Evolutionary conservation across 2,113 vertebrate genomes (phyloP), one percentile per base, ranked within the genome.

Genomic region (Tychaedon coryphoeus): DNA sequence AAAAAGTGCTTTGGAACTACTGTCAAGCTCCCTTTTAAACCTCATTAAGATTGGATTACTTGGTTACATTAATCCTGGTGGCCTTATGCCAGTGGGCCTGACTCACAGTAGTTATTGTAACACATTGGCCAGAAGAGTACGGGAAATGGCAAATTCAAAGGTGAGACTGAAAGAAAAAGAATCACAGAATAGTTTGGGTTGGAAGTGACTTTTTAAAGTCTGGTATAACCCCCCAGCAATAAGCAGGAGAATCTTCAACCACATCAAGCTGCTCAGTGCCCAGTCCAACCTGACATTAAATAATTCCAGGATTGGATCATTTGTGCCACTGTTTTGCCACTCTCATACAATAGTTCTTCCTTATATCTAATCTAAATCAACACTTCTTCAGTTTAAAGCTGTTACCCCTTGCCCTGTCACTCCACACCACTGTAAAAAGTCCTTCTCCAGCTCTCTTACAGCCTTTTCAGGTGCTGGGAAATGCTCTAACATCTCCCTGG

Each of bases 31-130:
- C 80, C 77, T 97, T 97, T 91, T 57, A 95, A 95, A 97, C 33
- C 86, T 97, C 94, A 96, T 97, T 95, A 97, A 96, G 90, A 92
- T 57, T 92, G 96, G 95, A 97, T 97, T 97, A 97, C 72, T 93
- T 62, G 53, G 50, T 78, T 95, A 86, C 92, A 67, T 87, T 95
- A 95, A 95, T 94, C 61, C 81, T 45, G n/a, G 34, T 10, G 43
- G 81, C 73, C 5, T 92, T 64, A 28, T 18, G 89, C 86, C 83
- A 77, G 45, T 26, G 80, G 40, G 69, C 88, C 43, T 83, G 82
- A 84, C 43, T 92, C 64, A 18, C 4, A 54, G 29, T 19, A 31
- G 94, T 73, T 93, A 94, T 48, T 96, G 91, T 94, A 90, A 91
- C 86, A 67, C 26, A 20, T 16, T 25, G 19, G 33, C 19, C 1